phyloP scores from a whole-genome alignment of 2,888 invertebrate genomes.

The Clusia tigrina region DNA sequence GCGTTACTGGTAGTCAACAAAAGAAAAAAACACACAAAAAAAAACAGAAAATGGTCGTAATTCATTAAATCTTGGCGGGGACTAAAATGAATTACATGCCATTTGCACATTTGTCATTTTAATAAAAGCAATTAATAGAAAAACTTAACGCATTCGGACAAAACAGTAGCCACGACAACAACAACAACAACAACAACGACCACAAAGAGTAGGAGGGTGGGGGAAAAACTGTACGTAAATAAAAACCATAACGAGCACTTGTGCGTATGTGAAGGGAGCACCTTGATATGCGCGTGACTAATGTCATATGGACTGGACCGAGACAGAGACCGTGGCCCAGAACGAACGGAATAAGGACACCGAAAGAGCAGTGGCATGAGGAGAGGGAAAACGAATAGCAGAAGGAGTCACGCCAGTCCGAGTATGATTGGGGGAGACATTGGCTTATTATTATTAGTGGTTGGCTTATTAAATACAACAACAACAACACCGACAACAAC shows the following conservation, averaged over 20 bases:
- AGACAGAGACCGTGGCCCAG: not conserved
- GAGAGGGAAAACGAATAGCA: too few species aligned
- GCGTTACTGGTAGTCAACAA: not conserved
- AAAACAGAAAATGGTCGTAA: not conserved
- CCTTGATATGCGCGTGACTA: slow-evolving; percentile 52
- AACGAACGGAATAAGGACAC: too few species aligned
- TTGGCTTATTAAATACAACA: slow-evolving; percentile 36
- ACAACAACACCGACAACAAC: not conserved
- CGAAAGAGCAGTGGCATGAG: too few species aligned
- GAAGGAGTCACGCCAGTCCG: too few species aligned
- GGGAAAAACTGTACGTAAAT: not conserved
- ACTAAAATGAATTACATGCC: slow-evolving; percentile 2
- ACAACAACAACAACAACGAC: slow-evolving; percentile 10
- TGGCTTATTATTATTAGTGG: slow-evolving; percentile 11
- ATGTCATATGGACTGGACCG: slow-evolving; percentile 31
- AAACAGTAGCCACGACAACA: slow-evolving; percentile 7
- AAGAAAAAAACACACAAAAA: not conserved
- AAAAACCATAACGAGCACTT: slow-evolving; percentile 1
- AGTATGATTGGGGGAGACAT: not conserved
- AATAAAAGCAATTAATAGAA: slow-evolving; percentile 5
- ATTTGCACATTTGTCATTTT: slow-evolving; percentile 3
- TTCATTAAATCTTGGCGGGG: not conserved
- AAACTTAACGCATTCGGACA: too few species aligned
- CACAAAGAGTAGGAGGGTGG: not conserved
- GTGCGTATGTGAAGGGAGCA: slow-evolving; percentile 39